Base-by-base conservation (phyloP, 2,797 vertebrate species). In the Danio choprae region DNA sequence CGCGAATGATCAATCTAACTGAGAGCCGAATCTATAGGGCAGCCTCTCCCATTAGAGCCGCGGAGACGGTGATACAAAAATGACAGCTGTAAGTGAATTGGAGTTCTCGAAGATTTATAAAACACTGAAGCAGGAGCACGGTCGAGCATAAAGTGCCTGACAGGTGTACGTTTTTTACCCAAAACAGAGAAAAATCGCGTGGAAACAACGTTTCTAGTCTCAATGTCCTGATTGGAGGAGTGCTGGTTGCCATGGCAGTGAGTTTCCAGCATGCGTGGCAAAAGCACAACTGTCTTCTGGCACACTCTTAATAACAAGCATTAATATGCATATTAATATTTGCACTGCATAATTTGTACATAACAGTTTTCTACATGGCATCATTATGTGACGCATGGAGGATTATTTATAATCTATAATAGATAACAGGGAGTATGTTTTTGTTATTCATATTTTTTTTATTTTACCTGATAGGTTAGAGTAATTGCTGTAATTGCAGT, bases 201-300 rank as follows among this genome's bases (percentile, higher is more conserved):
- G 68, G 51, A 77, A 73, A 77, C 65, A 67, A 70, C 46, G 1
- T 29, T 29, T 29, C 29, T 51, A 22, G 15, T 56, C n/a, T 51
- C 16, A 18, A 50, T 15, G 43, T 58, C 60, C 80, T 70, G 63
- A 75, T 69, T 62, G 58, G 73, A 75, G 63, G 55, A 65, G 40
- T 41, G 51, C 53, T 29, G 65, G 62, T 79, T 82, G 74, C 74
- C 74, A 81, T 81, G 80, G 64, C 48, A 81, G 64, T 79, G 65
- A 58, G 67, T 50, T 64, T 40, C 77, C 56, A 38, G 63, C 68
- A 41, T 16, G 64, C 2, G 40, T 38, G 72, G 48, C 2, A 43
- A 62, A 53, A 58, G 29, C 67, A 38, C 50, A 51, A 60, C 58
- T 44, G 64, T 53, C 22, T 40, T 67, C 62, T 65, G 58, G 13